Evolutionary conservation across 2,888 invertebrate genomes (phyloP), one percentile per base, ranked within the genome.

Genomic region (Sphaeridia pumilis): DNA sequence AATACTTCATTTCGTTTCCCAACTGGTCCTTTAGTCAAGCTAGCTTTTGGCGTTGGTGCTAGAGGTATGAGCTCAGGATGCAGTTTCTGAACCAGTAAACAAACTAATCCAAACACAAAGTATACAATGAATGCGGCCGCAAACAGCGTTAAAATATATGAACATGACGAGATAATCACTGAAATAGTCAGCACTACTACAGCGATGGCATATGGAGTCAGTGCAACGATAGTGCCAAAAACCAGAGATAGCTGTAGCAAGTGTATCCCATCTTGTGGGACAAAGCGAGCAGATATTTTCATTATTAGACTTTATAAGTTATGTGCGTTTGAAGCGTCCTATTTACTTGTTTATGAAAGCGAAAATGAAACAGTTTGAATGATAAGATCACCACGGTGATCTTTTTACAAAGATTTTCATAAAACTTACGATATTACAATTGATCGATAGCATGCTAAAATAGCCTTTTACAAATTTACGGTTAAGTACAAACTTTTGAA

Each of bases 81-180:
- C n/a, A 52, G 3, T 14, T 46, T 46, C 26, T 27, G 38, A 27
- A 52, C 31, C 3, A 52, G 35, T 26, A 52, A 34, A 24, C 46
- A 41, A 4, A 52, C n/a, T 2, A 41, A 22, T 1, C 52, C 52
- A 28, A 52, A 52, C 12, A 46, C 21, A 24, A 46, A 46, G 27
- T 52, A 52, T 10, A 46, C 46, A 24, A 41, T 20, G 20, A 24
- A 38, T 14, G 52, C 38, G 2, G 52, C 52, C 5, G 46, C 27
- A 24, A 52, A 52, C 4, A 52, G 28, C 1, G 34, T 52, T 35
- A 52, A 21, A 21, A 52, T 52, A 46, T 52, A 52, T 3, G 52
- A 21, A 28, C 46, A 52, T 12, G 52, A 52, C 1, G 52, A 46
- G 3, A 35, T 27, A 7, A 52, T 46, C 7, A 52, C 38, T 14